A percentile compares a stretch with the other conserved stretches of the same genome.
These are phyloP conservation scores for Pholis gunnellus DNA, from an alignment of 2,113 vertebrate species.

Conservation along the genomic window DNA sequence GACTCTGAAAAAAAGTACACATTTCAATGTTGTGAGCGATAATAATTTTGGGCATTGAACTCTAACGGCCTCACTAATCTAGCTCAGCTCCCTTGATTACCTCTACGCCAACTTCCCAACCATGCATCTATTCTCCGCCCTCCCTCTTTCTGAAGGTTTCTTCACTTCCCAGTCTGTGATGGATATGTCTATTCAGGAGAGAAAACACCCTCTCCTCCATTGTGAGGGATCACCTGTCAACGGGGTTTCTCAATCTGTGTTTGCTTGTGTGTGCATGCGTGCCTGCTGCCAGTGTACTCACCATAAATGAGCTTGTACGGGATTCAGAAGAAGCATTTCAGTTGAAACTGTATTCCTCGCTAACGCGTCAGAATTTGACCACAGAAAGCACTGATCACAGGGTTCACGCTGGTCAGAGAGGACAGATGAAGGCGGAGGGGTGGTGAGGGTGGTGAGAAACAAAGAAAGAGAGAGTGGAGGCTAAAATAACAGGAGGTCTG, in stretches of 20 bases:
- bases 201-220: slow-evolving; percentile 24
- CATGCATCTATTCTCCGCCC: slow-evolving; percentile 20
- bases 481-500: neutral
- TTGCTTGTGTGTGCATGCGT: neutral
- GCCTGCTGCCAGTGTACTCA: slow-evolving; percentile 26
- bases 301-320: slow-evolving; percentile 58
- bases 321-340: slow-evolving; percentile 54
- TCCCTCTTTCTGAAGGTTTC: slow-evolving; percentile 34
- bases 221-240: slow-evolving; percentile 67
- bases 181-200: slow-evolving; percentile 46
- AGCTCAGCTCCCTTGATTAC: slow-evolving; percentile 31
- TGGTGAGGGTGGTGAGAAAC: neutral
- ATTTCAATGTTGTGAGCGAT: slow-evolving; percentile 23
- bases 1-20: slow-evolving; percentile 10
- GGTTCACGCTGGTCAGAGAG: slow-evolving; percentile 31
- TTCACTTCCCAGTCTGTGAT: slow-evolving; percentile 47
- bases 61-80: slow-evolving; percentile 3
- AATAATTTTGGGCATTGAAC: slow-evolving; percentile 19
- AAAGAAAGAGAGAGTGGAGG: neutral
- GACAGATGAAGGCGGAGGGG: slow-evolving; percentile 5
- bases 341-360: slow-evolving; percentile 27
- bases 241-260: neutral
- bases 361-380: slow-evolving; percentile 57
- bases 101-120: slow-evolving; percentile 5
- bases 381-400: slow-evolving; percentile 39